A percentile compares a stretch with the other conserved stretches of the same genome.
Evolutionary conservation across 1,140 invertebrate genomes (phyloP).

Genomic region (Zaprionus ornatus): DNA sequence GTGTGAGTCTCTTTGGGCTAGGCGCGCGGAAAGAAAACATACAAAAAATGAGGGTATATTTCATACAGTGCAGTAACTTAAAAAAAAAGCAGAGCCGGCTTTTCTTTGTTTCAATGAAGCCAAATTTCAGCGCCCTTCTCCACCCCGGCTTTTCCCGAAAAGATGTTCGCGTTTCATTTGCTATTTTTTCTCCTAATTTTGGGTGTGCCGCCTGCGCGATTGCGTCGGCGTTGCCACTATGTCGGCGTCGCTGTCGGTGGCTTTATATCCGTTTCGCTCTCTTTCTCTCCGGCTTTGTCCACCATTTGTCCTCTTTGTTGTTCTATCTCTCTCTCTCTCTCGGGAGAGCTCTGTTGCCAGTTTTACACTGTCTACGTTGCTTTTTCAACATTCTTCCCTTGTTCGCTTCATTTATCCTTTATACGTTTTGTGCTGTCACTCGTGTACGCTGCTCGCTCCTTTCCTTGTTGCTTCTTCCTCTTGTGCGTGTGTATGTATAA

Average conservation of each 20-base stretch:
- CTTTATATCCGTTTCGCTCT: constrained; percentile 74
- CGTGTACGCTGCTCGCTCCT: constrained; percentile 30
- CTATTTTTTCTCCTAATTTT: constrained; percentile 68
- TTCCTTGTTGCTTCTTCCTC: constrained; percentile 35
- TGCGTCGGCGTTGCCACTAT: constrained; percentile 77
- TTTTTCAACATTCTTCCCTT: constrained; percentile 61
- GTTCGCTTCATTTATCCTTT: constrained; percentile 69
- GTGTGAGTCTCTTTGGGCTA: constrained; percentile 33
- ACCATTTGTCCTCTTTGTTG: not conserved
- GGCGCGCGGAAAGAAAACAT: constrained; percentile 25
- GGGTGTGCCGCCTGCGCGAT: constrained; percentile 74
- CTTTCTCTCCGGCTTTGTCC: constrained; percentile 29
- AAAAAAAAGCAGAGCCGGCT: not conserved
- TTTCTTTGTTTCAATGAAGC: constrained; percentile 11
- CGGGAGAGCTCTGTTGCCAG: constrained; percentile 34
- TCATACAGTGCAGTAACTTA: not conserved
- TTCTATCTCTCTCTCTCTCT: constrained; percentile 22
- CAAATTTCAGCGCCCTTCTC: not conserved
- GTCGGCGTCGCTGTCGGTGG: constrained; percentile 70
- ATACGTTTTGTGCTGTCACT: constrained; percentile 67
- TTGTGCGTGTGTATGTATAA: constrained; percentile 20
- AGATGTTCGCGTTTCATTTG: constrained; percentile 29
- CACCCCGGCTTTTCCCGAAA: not conserved
- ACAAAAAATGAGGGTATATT: constrained; percentile 8
- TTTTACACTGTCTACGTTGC: constrained; percentile 42